Evolutionary conservation across 2,888 invertebrate genomes (phyloP).

Genomic region (Acrobasis suavella): DNA sequence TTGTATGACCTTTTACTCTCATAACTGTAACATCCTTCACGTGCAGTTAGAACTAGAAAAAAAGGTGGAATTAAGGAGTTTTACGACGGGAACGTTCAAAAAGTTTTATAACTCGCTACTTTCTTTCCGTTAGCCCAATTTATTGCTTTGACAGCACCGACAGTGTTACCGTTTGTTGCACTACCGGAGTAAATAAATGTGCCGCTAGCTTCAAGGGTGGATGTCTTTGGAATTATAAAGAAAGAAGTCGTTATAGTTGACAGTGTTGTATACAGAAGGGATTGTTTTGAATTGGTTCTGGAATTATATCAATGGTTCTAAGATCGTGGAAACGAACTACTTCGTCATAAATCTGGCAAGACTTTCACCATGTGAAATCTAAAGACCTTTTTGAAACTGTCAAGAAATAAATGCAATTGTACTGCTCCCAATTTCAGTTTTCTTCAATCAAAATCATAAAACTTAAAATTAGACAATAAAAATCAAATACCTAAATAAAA

Average conservation of each 20-base stretch:
- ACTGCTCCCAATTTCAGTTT: no score
- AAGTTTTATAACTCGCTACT: slow-evolving; percentile 67
- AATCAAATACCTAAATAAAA: no score
- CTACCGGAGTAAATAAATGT: slow-evolving; percentile 31
- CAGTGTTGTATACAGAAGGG: not conserved
- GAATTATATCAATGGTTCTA: not conserved
- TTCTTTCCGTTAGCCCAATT: slow-evolving; percentile 71
- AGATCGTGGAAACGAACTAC: not conserved
- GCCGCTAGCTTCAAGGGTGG: slow-evolving; percentile 17
- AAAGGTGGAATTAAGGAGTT: slow-evolving; percentile 42
- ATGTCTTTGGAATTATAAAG: not conserved
- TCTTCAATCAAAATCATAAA: no score
- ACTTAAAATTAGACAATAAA: no score
- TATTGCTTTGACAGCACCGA: slow-evolving; percentile 62
- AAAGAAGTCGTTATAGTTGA: slow-evolving; percentile 5
- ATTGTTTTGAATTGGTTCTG: slow-evolving; percentile 6
- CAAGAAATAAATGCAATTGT: no score
- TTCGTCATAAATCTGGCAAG: not conserved
- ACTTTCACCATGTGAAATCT: no score
- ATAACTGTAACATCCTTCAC: slow-evolving; percentile 26
- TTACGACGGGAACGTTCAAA: slow-evolving; percentile 51
- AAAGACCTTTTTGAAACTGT: no score
- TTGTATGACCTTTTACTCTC: slow-evolving; percentile 28
- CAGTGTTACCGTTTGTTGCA: slow-evolving; percentile 51
- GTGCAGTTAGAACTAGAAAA: slow-evolving; percentile 34